Evolutionary conservation across 2,888 invertebrate species (phyloP), one percentile per base, ranked within the genome.

Genomic region (Cyclophora punctaria): DNA sequence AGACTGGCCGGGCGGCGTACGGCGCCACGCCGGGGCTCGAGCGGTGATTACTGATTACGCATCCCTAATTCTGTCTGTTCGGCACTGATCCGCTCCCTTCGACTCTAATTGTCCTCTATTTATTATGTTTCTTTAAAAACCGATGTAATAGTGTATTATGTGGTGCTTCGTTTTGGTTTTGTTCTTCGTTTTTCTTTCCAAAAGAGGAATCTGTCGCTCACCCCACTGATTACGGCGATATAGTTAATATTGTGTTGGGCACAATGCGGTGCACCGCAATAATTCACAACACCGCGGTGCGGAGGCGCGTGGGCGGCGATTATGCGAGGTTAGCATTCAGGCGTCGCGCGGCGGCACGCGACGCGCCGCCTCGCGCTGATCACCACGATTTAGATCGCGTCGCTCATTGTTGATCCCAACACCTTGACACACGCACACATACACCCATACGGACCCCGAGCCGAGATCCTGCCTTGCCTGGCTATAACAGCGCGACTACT

Each of bases 21-120:
- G 20, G 20, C 20, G 20, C 20, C 20, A 20, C 20, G 20, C 20
- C 20, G 20, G 20, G 64, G 64, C 60, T 58, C 64, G 74, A 73
- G 75, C 75, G 75, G 78, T 83, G 82, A 83, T 84, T 81, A 81
- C 80, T 83, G 82, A 83, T 84, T 82, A 81, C 80, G 71, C 75
- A 73, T 73, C 69, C 71, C 73, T 83, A 84, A 83, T 81, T 81
- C 42, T 42, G 42, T n/a, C 7, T n/a, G 20, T n/a, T 42, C 42
- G 42, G 78, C 78, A 81, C 81, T 80, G 81, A 78, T 82, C 76
- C 78, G 73, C 69, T 68, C 66, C 67, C 34, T 43, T 45, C 43
- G 43, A 20, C 47, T 41, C 46, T 37, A 46, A 37, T 40, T 33
- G 37, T n/a, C 35, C n/a, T 4, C 5, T 37, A 37, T 37, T 37